A percentile compares a stretch with the other conserved stretches of the same genome.
phyloP scores from a whole-genome alignment of 2,888 invertebrate species.

The Labia minor region DNA sequence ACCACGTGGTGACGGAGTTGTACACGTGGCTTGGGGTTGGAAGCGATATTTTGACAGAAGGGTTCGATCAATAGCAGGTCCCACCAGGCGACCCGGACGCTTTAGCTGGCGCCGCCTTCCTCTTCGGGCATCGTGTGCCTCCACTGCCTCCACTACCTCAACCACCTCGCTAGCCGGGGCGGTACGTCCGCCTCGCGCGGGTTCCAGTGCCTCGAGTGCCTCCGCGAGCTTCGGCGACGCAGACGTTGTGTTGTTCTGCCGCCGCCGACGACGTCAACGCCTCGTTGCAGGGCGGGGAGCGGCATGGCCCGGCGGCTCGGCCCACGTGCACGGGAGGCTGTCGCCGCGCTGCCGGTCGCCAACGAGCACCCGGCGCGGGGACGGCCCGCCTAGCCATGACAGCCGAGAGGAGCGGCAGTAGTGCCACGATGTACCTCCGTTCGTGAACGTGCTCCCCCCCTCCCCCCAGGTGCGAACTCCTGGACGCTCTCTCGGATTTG shows the following conservation, averaged over 20 bases:
- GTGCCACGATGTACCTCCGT: neutral
- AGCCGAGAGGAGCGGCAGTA: constrained; percentile 21
- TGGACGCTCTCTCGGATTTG: neutral
- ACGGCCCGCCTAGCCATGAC: constrained; percentile 19
- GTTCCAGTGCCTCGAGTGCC: constrained; percentile 8
- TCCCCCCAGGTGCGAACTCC: neutral
- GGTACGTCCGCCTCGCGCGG: constrained; percentile 16
- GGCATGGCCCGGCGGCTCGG: constrained; percentile 28
- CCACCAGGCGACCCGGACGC: neutral
- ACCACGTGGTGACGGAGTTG: too few species aligned
- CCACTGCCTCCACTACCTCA: constrained; percentile 14
- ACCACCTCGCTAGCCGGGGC: constrained; percentile 15
- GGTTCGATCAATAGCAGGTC: neutral
- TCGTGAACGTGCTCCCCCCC: neutral
- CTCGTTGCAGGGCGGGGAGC: constrained; percentile 31
- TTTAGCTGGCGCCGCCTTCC: constrained; percentile 16
- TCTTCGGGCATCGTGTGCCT: neutral
- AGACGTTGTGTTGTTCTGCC: constrained; percentile 24
- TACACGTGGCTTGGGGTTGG: too few species aligned
- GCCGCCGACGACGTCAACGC: constrained; percentile 31
- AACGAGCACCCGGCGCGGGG: neutral
- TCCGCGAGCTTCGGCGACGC: constrained; percentile 13
- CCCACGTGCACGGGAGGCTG: neutral
- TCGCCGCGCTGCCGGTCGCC: neutral
- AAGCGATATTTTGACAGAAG: too few species aligned